A percentile compares a stretch with the other conserved stretches of the same genome.
phyloP scores from a whole-genome alignment of 2,113 vertebrate species.

The Todiramphus saurophagus region DNA sequence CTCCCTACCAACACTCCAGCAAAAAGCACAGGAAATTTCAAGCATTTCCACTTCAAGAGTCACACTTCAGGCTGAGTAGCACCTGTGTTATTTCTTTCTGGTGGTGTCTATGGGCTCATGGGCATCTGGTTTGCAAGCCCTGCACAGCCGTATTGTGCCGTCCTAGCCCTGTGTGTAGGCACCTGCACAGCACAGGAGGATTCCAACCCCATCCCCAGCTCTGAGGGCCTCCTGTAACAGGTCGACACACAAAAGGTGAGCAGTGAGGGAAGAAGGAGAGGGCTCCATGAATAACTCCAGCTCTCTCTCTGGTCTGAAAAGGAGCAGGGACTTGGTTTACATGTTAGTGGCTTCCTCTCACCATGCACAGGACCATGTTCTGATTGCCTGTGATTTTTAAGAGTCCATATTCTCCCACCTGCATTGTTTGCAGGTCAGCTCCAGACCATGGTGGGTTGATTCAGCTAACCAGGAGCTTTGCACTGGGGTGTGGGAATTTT shows the following conservation, averaged over 20 bases:
- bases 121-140: not conserved
- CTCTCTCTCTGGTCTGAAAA: not conserved
- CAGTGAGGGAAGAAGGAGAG: not conserved
- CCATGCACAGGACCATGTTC: not conserved
- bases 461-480: not conserved
- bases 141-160: fast-evolving
- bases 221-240: not conserved
- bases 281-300: not conserved
- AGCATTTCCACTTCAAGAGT: not conserved
- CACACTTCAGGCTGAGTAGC: not conserved
- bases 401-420: not conserved
- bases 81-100: not conserved
- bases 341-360: not conserved
- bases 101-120: fast-evolving
- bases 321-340: not conserved
- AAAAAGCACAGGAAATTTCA: not conserved
- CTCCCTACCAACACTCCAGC: no score
- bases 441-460: not conserved
- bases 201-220: not conserved
- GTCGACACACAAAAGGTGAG: fast-evolving
- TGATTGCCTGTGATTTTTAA: not conserved
- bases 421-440: not conserved
- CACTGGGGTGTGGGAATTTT: not conserved
- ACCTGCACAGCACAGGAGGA: fast-evolving
- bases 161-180: no score